Evolutionary conservation across 2,113 vertebrate genomes (phyloP).

Genomic region (Fregata magnificens): DNA sequence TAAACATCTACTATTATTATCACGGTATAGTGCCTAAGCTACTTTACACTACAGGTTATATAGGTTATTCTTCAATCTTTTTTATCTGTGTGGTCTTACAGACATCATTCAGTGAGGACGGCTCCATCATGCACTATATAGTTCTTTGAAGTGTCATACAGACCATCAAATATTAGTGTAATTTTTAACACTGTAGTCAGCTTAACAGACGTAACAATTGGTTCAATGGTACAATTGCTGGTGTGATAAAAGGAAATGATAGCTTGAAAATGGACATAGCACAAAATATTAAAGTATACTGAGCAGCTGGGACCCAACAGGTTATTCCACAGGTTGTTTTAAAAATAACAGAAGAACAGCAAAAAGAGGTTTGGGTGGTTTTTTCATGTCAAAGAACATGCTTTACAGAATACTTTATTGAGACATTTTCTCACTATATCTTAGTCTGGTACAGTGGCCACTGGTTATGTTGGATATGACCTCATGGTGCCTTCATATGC

Average conservation of each 20-base stretch:
- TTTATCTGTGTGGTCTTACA: neutral
- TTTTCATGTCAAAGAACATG: neutral
- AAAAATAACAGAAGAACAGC: neutral
- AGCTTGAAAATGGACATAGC: neutral
- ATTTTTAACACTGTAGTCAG: neutral
- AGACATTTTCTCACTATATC: neutral
- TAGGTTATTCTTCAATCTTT: neutral
- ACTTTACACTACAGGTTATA: neutral
- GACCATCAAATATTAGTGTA: neutral
- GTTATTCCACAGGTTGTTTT: neutral
- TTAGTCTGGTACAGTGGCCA: neutral
- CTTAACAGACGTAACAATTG: rapidly evolving
- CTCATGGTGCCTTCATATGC: neutral
- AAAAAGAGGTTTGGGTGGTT: neutral
- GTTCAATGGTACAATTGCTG: neutral
- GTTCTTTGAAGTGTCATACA: neutral
- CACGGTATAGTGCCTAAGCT: neutral
- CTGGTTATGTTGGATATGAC: neutral
- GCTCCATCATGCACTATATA: too few species aligned
- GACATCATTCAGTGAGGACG: neutral
- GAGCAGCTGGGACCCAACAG: neutral
- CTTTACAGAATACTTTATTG: neutral
- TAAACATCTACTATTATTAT: neutral
- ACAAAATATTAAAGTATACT: neutral
- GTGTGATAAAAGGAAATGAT: neutral